These are phyloP conservation scores for Dreissena rostriformis DNA, from an alignment of 1,140 invertebrate genomes.

Conservation along the genomic window DNA sequence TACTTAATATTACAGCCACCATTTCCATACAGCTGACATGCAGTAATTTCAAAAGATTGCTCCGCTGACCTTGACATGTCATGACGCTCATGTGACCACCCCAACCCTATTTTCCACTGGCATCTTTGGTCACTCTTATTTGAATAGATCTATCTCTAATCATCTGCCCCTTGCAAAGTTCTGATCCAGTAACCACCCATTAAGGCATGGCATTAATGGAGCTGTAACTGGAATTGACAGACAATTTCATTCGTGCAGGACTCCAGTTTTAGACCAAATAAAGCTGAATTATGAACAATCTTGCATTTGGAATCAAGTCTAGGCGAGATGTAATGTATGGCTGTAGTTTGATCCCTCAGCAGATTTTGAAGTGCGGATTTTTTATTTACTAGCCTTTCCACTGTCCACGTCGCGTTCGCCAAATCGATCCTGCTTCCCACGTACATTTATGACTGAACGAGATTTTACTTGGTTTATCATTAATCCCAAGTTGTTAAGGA, in stretches of 20 bases:
- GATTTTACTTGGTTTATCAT: constrained; percentile 37
- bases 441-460: constrained; percentile 19
- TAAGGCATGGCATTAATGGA: not conserved
- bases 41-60: not conserved
- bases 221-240: not conserved
- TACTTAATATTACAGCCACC: constrained; percentile 7
- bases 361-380: constrained; percentile 5
- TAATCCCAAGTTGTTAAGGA: constrained; percentile 28
- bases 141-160: not conserved
- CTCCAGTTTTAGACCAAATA: constrained; percentile 34
- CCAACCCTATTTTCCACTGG: constrained; percentile 18
- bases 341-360: not conserved
- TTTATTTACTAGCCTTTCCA: constrained; percentile 14
- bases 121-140: constrained; percentile 9
- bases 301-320: constrained; percentile 36
- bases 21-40: constrained; percentile 9
- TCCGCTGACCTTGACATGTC: constrained; percentile 17
- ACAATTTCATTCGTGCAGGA: not conserved
- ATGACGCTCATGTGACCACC: constrained; percentile 15
- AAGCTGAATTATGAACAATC: constrained; percentile 50
- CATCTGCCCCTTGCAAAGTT: constrained; percentile 14
- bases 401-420: not conserved
- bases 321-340: constrained; percentile 26
- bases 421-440: constrained; percentile 9
- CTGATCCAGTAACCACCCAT: constrained; percentile 12